Conservation (phyloP, 2,797 vertebrate genomes). For the Falco peregrinus region DNA sequence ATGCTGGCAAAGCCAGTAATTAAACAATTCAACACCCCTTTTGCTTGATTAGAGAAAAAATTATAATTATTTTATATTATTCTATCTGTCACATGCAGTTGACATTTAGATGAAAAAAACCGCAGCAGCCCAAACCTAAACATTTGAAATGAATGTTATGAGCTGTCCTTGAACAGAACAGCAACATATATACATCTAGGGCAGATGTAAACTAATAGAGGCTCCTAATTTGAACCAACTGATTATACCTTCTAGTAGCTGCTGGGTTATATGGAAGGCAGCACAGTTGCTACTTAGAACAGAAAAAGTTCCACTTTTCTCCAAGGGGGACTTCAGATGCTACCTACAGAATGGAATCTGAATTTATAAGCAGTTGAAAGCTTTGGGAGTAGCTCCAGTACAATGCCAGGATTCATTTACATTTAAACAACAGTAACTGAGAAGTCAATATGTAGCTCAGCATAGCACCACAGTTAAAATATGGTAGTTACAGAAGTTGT, state of each 20-base stretch:
- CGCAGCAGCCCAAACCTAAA: background rate
- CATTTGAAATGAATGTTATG: background rate
- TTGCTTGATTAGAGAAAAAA: constrained; percentile 56
- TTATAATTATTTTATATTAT: constrained; percentile 42
- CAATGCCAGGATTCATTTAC: constrained; percentile 21
- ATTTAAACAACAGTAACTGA: background rate
- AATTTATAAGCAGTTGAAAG: background rate
- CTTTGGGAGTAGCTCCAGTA: background rate
- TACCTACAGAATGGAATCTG: background rate
- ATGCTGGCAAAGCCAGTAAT: constrained; percentile 44
- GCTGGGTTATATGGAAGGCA: background rate
- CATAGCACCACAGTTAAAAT: background rate
- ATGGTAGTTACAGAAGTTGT: background rate
- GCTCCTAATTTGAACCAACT: background rate
- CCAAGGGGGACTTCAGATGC: background rate
- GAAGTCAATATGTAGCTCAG: background rate
- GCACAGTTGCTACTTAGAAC: background rate
- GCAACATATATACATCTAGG: background rate
- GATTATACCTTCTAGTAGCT: background rate
- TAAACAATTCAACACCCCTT: constrained; percentile 51
- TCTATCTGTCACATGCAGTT: constrained; percentile 41
- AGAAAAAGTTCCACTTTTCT: background rate
- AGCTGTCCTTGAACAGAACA: background rate
- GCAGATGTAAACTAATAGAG: background rate
- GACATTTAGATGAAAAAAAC: constrained; percentile 34